These are phyloP conservation scores for Batillaria attramentaria DNA, from an alignment of 1,140 invertebrate genomes.

Conservation along the genomic window DNA sequence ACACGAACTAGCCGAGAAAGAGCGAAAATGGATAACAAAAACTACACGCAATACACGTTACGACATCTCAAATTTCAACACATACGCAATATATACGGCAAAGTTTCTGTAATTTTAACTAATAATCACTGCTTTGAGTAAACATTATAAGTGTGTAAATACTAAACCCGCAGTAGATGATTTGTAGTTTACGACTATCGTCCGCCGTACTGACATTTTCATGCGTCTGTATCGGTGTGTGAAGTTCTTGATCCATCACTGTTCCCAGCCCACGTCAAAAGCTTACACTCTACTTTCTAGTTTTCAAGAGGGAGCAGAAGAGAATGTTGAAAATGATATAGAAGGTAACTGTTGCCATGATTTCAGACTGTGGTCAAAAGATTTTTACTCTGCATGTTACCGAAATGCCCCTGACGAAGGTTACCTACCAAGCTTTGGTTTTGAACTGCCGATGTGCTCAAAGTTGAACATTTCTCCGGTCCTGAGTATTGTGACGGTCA, in stretches of 20 bases:
- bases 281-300: background rate
- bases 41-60: background rate
- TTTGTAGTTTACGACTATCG: background rate
- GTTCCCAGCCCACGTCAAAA: background rate
- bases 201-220: background rate
- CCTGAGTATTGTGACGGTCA: too few species aligned
- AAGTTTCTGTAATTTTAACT: background rate
- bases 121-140: background rate
- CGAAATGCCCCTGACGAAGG: too few species aligned
- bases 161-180: background rate
- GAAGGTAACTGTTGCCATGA: background rate
- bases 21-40: conserved; percentile 3
- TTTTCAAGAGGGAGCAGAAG: background rate
- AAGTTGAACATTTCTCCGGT: too few species aligned
- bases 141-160: background rate
- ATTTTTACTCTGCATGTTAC: too few species aligned
- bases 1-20: background rate
- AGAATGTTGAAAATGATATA: background rate
- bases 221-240: background rate
- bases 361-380: background rate
- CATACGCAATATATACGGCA: too few species aligned
- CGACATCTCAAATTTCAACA: background rate
- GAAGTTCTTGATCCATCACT: background rate
- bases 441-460: too few species aligned
- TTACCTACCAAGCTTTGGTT: too few species aligned